Evolutionary conservation across 1,140 invertebrate species (phyloP), one percentile per base, ranked within the genome.

Genomic region (Drosophila ohnishii): DNA sequence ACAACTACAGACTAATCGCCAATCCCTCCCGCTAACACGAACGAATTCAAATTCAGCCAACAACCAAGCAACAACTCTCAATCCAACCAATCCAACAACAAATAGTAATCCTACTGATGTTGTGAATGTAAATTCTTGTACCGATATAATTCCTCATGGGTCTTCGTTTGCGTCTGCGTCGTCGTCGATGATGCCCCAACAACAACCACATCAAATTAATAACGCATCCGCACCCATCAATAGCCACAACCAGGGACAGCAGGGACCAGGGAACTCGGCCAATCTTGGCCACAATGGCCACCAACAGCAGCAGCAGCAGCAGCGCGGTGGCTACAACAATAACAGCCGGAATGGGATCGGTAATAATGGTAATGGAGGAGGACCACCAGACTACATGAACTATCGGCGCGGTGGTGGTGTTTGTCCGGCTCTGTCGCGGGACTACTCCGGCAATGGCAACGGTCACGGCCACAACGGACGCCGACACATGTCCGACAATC

Each of bases 41-140:
- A 80, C 86, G 74, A 89, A 85, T 89, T 90, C 82, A 89, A 89
- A 89, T 89, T 90, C 77, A 90, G 90, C 74, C 73, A 89, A 77
- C 75, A 53, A 53, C 34, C 51, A 53, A 53, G 83, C 90, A 90
- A 90, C 83, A 84, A 90, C 73, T 82, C 78, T 90, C 65, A 89
- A 90, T 82, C 78, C 86, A 89, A 90, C 64, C 80, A 90, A 80
- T 83, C 76, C 90, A 90, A 91, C 90, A 87, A 91, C 86, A 90
- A 91, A 82, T 90, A 90, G 86, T 90, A 88, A 80, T 75, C 56
- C 72, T 80, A 86, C 83, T 91, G 83, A 86, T 90, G 90, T 91
- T 91, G 90, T 91, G 90, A 91, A 91, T 91, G 90, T 91, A 81
- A 91, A 91, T 91, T 91, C 90, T 91, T 91, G 90, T 91, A 90